Evolutionary conservation across 2,797 vertebrate species (phyloP), one percentile per base, ranked within the genome.

Genomic region (Oophaga sylvatica): DNA sequence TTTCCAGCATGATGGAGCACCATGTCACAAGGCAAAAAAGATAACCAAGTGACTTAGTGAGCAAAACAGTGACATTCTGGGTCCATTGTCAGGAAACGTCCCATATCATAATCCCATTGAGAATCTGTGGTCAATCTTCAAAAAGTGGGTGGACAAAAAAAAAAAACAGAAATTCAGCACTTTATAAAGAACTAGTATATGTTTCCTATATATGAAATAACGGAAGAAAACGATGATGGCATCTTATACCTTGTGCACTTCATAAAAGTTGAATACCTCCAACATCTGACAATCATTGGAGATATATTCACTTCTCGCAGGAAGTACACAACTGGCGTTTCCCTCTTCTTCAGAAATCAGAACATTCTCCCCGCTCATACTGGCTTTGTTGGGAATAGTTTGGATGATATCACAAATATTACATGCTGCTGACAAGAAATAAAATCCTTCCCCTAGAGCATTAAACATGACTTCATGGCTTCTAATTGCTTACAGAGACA

Each of bases 361-460:
- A 85, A 85, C 60, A 65, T 31, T 80, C 29, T 75, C 53, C 16
- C 22, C 20, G 11, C 31, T 83, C 80, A 71, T 89, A 83, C 60
- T 86, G 73, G n/a, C 86, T 86, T 89, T 85, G 62, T 35, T 4
- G 16, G 15, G 48, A 81, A 17, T 86, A 16, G 84, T 90, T 90
- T 90, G 90, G 91, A 88, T 90, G 90, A 91, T 73, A 85, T 81
- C 87, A 88, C 6, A 86, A 78, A 89, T 86, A 67, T 89, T 63
- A 75, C 45, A 86, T 92, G 80, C 82, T 0, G 0, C 83, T 91
- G 89, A 89, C 87, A 86, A 77, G 31, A 70, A 91, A 81, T 67
- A 89, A 75, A 87, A 62, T 67, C 8, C 1, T 22, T 77, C 89
- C 90, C 89, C 89, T 90, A 90, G 87, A 71, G 80, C 76, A 59